Conservation (phyloP, 2,797 vertebrate species). For the Cyprinella venusta region DNA sequence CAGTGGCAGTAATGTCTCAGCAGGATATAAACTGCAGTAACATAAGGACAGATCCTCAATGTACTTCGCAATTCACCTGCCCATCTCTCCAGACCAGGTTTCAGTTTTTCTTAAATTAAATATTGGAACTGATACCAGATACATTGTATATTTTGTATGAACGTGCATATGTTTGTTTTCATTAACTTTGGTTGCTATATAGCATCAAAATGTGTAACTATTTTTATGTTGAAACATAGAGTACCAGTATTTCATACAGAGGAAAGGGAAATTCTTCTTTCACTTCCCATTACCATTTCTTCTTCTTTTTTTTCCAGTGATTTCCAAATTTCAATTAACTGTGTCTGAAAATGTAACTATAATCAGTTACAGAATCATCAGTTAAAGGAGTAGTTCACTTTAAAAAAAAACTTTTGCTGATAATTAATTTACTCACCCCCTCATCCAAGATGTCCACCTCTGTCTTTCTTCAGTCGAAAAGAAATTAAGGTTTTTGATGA, state of each 20-base stretch:
- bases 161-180: neutral
- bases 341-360: neutral
- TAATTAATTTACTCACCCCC: too few species aligned
- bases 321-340: neutral
- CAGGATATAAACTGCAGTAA: constrained; percentile 45
- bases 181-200: constrained; percentile 3
- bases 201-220: constrained; percentile 2
- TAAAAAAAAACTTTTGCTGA: too few species aligned
- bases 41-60: constrained; percentile 34
- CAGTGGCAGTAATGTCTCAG: constrained; percentile 44
- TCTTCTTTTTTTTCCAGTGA: neutral
- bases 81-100: neutral
- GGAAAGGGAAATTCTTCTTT: constrained; percentile 10
- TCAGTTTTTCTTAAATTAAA: neutral
- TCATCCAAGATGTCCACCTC: too few species aligned
- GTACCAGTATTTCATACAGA: neutral
- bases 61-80: constrained; percentile 22
- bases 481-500: too few species aligned
- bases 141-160: neutral
- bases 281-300: constrained; percentile 23
- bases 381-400: neutral
- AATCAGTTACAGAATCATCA: neutral
- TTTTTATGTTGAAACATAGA: neutral
- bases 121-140: neutral
- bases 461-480: too few species aligned